Percentiles rank a stretch among this genome's conserved stretches.
Evolutionary conservation across 1,140 invertebrate species (phyloP).

Genomic region (Arctopsyche grandis): DNA sequence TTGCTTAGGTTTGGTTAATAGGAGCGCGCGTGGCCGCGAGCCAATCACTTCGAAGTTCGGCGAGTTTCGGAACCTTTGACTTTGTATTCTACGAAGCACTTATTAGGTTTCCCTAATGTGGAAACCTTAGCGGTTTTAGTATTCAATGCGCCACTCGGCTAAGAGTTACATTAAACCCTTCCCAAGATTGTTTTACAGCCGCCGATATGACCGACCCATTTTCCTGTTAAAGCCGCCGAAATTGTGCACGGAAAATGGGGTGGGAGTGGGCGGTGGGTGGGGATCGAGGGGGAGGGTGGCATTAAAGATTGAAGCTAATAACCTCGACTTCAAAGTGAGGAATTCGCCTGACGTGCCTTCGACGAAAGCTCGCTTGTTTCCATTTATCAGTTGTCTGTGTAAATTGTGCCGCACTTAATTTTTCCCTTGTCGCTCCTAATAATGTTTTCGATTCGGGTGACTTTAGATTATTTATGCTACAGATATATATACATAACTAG

Average conservation of each 20-base stretch:
- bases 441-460: too few relatives aligned
- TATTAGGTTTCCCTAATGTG: constrained; percentile 35
- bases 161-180: constrained; percentile 37
- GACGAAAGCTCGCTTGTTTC: too few relatives aligned
- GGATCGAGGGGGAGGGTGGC: not conserved
- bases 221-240: constrained; percentile 22
- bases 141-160: constrained; percentile 25
- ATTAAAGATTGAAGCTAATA: constrained; percentile 48
- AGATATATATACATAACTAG: too few relatives aligned
- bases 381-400: too few relatives aligned
- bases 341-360: constrained; percentile 25
- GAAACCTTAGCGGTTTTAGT: constrained; percentile 38
- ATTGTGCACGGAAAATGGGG: not conserved
- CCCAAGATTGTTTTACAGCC: constrained; percentile 40
- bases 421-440: too few relatives aligned
- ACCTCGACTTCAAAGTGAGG: constrained; percentile 48
- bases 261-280: not conserved
- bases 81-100: constrained; percentile 25
- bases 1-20: too few relatives aligned
- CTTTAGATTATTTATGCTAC: too few relatives aligned
- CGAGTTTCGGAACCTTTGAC: not conserved
- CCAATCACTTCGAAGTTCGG: not conserved
- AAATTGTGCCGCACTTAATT: too few relatives aligned
- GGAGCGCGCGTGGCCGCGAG: too few relatives aligned
- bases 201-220: constrained; percentile 25